Conservation (phyloP, 2,797 vertebrate species). For the Sebastes matsubarae region DNA sequence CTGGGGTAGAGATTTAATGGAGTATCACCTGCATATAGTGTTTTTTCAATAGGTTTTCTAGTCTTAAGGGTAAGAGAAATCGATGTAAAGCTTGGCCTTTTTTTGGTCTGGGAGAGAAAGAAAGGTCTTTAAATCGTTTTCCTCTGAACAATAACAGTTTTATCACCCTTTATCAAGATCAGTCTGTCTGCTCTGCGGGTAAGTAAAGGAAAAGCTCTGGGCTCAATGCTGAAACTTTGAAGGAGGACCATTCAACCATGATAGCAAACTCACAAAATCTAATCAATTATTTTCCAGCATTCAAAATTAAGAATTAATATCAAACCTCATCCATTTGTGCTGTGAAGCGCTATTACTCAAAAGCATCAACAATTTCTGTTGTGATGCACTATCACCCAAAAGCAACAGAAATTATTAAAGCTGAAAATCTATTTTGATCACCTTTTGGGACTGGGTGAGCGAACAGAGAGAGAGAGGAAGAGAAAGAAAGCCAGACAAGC, state of each 20-base stretch:
- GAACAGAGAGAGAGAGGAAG: not conserved
- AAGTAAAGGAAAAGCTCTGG: conserved; percentile 7
- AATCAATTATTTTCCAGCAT: conserved; percentile 2
- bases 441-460: not conserved
- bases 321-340: not conserved
- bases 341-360: not conserved
- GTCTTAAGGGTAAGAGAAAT: conserved; percentile 40
- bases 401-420: not conserved
- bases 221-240: conserved; percentile 10
- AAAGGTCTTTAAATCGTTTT: conserved; percentile 19
- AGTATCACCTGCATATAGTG: conserved; percentile 19
- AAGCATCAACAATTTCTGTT: not conserved
- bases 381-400: not conserved
- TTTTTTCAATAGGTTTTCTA: not conserved
- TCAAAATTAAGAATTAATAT: not conserved
- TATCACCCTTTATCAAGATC: conserved; percentile 16
- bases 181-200: not conserved
- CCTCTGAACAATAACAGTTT: conserved; percentile 24
- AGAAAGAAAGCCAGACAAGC: not conserved
- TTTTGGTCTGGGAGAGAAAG: conserved; percentile 1
- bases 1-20: conserved; percentile 27
- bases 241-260: conserved; percentile 10
- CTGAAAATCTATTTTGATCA: not conserved
- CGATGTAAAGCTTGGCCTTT: conserved; percentile 11
- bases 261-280: not conserved